Conservation (phyloP, 2,797 vertebrate genomes). For the Lepus oiostolus region DNA sequence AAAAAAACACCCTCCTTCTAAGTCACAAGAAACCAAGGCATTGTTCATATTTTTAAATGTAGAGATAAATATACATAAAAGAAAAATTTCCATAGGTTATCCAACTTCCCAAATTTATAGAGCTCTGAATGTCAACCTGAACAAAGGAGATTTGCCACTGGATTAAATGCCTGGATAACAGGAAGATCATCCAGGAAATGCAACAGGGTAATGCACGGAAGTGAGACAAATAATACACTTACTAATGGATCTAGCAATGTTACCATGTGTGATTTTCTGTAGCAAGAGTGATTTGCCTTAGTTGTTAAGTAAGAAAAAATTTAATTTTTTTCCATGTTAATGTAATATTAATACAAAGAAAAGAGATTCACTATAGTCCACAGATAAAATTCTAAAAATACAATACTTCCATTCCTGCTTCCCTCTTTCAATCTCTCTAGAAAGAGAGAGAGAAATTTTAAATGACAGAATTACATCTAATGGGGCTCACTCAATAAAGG, state of each 20-base stretch:
- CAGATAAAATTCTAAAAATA: too few species aligned
- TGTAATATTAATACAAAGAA: too few species aligned
- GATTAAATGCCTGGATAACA: neutral
- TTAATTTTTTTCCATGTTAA: too few species aligned
- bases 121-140: neutral
- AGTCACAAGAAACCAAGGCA: constrained; percentile 4
- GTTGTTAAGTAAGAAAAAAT: neutral
- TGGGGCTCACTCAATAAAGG: constrained; percentile 20
- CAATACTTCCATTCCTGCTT: too few species aligned
- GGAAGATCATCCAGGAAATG: constrained; percentile 42
- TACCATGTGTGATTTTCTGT: neutral
- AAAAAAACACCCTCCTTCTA: neutral
- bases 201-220: neutral
- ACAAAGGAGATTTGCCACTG: constrained; percentile 3
- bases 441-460: neutral
- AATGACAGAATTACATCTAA: constrained; percentile 16
- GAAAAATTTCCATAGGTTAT: constrained; percentile 1
- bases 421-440: too few species aligned
- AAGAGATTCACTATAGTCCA: too few species aligned
- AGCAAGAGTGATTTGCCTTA: neutral
- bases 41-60: neutral
- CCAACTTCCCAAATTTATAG: neutral
- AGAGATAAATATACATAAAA: neutral
- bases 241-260: neutral
- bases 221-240: neutral